Evolutionary conservation across 1,140 invertebrate species (phyloP), one percentile per base, ranked within the genome.

Genomic region (Physella acuta): DNA sequence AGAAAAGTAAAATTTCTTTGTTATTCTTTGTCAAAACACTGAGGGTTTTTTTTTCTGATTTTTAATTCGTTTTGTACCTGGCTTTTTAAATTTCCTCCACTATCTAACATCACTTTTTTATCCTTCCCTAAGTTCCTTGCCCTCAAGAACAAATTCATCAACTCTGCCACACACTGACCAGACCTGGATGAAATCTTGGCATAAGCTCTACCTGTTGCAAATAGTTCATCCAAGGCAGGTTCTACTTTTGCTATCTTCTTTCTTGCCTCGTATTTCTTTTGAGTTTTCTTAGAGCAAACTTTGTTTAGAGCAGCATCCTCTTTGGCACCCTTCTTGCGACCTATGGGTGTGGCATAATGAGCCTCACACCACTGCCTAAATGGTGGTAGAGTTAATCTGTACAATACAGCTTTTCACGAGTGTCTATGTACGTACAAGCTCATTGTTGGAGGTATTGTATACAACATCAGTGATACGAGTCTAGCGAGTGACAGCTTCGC

Each of bases 311-410:
- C n/a, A n/a, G n/a, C n/a, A n/a, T n/a, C n/a, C n/a, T n/a, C n/a
- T n/a, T n/a, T n/a, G n/a, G n/a, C n/a, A n/a, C n/a, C n/a, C n/a
- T n/a, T n/a, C n/a, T n/a, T n/a, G n/a, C n/a, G n/a, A n/a, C n/a
- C n/a, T n/a, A n/a, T n/a, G n/a, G n/a, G n/a, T n/a, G n/a, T n/a
- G n/a, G n/a, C n/a, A n/a, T n/a, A n/a, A n/a, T n/a, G n/a, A n/a
- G n/a, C n/a, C n/a, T n/a, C n/a, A n/a, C n/a, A n/a, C 96, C 96
- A 99, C 81, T 98, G 95, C 84, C 97, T 91, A 88, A 98, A 99
- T 65, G 98, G 97, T n/a, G 58, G 95, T 95, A 51, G 95, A 96
- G 88, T 99, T 98, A 83, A 99, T 92, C 33, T 94, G 91, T 71
- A 99, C 93, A 86, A 99, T 98, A 66, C 93, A 93, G 86, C 98